Conservation (phyloP, 2,113 vertebrate species). For the Alces alces region DNA sequence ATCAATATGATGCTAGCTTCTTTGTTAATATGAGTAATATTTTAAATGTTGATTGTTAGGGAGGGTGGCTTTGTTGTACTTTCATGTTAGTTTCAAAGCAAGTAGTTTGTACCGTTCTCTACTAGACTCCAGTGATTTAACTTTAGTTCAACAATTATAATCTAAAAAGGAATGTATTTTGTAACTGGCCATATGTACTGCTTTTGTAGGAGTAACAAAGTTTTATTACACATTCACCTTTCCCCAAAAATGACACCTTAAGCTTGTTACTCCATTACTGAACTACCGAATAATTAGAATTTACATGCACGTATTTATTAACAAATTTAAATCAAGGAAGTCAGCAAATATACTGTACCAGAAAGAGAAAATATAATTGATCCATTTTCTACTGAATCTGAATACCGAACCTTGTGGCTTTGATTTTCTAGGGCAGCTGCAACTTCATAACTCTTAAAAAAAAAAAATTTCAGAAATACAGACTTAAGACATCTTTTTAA, state of each 20-base stretch:
- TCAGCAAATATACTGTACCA: slow-evolving; percentile 77
- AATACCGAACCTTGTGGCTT: slow-evolving; percentile 88
- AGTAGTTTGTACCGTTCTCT: not conserved
- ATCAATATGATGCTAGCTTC: not conserved
- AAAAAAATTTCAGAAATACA: slow-evolving; percentile 59
- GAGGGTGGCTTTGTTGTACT: slow-evolving; percentile 4
- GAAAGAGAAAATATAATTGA: slow-evolving; percentile 91
- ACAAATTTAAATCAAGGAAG: slow-evolving; percentile 24
- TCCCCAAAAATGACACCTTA: not conserved
- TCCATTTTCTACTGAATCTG: slow-evolving; percentile 86
- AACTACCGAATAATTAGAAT: not conserved
- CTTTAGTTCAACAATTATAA: not conserved
- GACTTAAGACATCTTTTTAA: slow-evolving; percentile 48
- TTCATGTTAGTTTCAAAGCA: slow-evolving; percentile 32
- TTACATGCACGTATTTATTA: not conserved
- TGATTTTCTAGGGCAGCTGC: slow-evolving; percentile 79
- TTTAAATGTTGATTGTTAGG: not conserved
- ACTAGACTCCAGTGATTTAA: not conserved
- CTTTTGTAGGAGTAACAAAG: not conserved
- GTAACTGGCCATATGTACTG: not conserved
- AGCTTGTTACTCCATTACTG: not conserved
- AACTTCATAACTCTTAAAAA: slow-evolving; percentile 85
- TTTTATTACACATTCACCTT: not conserved
- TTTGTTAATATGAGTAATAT: not conserved
- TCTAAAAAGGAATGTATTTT: not conserved